These are phyloP conservation scores for Thereuonema tuberculata DNA, from an alignment of 1,140 invertebrate species.

Conservation along the genomic window DNA sequence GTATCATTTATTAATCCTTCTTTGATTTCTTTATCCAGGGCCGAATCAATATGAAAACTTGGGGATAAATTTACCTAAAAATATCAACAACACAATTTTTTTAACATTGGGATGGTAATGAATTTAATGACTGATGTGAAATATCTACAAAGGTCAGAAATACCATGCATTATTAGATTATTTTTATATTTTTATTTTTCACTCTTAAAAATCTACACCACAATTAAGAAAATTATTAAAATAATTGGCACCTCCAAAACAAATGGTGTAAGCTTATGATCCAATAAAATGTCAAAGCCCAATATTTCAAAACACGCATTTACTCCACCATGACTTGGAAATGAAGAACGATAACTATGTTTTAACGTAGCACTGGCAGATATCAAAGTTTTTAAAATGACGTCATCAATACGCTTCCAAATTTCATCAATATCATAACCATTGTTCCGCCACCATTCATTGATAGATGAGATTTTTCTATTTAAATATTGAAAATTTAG, in stretches of 20 bases:
- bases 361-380: conserved; percentile 69
- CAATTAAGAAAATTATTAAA: too few relatives aligned
- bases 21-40: conserved; percentile 69
- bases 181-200: too few relatives aligned
- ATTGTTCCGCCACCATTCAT: conserved; percentile 50
- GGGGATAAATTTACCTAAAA: conserved; percentile 72
- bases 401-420: conserved; percentile 72
- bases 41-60: conserved; percentile 73
- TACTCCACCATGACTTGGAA: conserved; percentile 64
- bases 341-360: conserved; percentile 75
- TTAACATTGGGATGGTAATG: background rate
- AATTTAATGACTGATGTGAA: too few relatives aligned
- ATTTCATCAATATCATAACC: conserved; percentile 56
- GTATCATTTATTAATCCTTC: conserved; percentile 65
- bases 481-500: too few relatives aligned
- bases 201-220: too few relatives aligned
- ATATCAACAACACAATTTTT: background rate
- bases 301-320: conserved; percentile 81
- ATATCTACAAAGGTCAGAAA: too few relatives aligned
- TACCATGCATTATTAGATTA: too few relatives aligned
- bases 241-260: conserved; percentile 80
- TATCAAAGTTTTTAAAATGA: conserved; percentile 77
- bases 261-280: conserved; percentile 67
- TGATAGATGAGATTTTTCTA: conserved; percentile 65
- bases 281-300: conserved; percentile 74